These are phyloP conservation scores for Hololepta plana DNA, from an alignment of 2,888 invertebrate species.

Conservation along the genomic window DNA sequence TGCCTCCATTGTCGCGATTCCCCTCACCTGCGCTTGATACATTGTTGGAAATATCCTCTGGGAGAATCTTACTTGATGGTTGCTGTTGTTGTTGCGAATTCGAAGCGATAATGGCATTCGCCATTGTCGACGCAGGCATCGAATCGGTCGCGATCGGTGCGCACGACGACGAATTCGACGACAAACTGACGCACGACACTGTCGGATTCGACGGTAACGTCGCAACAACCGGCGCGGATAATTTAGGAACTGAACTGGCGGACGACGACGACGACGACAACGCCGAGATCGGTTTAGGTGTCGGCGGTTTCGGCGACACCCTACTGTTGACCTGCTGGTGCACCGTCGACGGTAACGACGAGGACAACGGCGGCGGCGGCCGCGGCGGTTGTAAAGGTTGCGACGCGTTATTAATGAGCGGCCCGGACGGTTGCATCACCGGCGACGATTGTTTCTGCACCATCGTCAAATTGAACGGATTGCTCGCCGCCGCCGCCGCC, in stretches of 20 bases:
- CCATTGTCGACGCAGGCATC: too few relatives aligned
- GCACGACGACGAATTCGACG: slow-evolving; percentile 8
- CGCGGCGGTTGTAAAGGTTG: too few relatives aligned
- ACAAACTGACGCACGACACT: slow-evolving; percentile 4
- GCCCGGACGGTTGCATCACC: slow-evolving; percentile 26
- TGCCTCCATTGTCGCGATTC: slow-evolving; percentile 25
- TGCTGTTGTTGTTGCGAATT: slow-evolving; percentile 4
- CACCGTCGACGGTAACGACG: too few relatives aligned
- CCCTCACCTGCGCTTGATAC: slow-evolving; percentile 23
- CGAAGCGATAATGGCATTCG: too few relatives aligned
- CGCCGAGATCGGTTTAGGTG: slow-evolving; percentile 14
- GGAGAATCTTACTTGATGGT: slow-evolving; percentile 6
- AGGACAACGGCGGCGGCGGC: too few relatives aligned
- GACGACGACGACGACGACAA: slow-evolving; percentile 11
- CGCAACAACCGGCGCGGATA: slow-evolving; percentile 12
- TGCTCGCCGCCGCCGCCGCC: slow-evolving; percentile 12
- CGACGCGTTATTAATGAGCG: slow-evolving; percentile 19
- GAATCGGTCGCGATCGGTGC: too few relatives aligned
- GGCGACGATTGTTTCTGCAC: slow-evolving; percentile 22
- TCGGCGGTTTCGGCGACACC: slow-evolving; percentile 19
- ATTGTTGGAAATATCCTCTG: slow-evolving; percentile 7
- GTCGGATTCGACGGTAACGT: slow-evolving; percentile 6
- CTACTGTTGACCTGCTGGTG: slow-evolving; percentile 16
- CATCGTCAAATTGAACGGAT: slow-evolving; percentile 21
- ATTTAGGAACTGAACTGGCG: slow-evolving; percentile 13